phyloP scores from a whole-genome alignment of 2,113 vertebrate species.

The Mustela nigripes region DNA sequence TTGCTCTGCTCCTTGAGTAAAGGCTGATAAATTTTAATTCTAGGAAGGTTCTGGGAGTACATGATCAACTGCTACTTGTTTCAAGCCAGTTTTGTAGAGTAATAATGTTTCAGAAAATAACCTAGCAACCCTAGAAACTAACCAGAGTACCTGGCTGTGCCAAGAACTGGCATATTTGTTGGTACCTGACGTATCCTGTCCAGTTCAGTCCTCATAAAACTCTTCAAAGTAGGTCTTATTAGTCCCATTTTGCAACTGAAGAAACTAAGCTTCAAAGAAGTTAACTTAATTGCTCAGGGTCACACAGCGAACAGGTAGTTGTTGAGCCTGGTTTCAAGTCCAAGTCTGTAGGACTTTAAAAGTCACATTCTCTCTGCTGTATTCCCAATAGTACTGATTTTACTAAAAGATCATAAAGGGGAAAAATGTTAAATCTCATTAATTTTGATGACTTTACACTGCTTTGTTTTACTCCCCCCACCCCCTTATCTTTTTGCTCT shows the following conservation, averaged over 20 bases:
- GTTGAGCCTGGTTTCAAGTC: neutral
- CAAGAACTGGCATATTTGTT: neutral
- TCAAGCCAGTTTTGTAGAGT: neutral
- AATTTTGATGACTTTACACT: neutral
- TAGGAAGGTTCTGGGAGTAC: conserved; percentile 19
- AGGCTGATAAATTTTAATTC: conserved; percentile 21
- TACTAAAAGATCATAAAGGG: neutral
- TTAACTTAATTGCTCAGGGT: neutral
- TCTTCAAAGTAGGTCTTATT: neutral
- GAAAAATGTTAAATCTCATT: neutral
- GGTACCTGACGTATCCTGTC: neutral
- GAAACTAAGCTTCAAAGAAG: neutral
- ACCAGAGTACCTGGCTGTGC: neutral
- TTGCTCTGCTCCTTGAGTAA: neutral
- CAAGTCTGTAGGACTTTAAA: neutral
- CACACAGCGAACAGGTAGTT: neutral
- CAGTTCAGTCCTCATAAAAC: neutral
- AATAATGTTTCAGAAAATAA: neutral
- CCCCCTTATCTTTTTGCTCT: neutral
- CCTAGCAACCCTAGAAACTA: neutral
- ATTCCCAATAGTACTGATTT: neutral
- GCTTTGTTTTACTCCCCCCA: neutral
- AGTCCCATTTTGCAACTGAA: neutral
- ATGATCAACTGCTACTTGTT: neutral
- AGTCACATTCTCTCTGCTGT: neutral